Base-by-base conservation (phyloP, 2,888 invertebrate species). In the Mesorhabditis belari region DNA sequence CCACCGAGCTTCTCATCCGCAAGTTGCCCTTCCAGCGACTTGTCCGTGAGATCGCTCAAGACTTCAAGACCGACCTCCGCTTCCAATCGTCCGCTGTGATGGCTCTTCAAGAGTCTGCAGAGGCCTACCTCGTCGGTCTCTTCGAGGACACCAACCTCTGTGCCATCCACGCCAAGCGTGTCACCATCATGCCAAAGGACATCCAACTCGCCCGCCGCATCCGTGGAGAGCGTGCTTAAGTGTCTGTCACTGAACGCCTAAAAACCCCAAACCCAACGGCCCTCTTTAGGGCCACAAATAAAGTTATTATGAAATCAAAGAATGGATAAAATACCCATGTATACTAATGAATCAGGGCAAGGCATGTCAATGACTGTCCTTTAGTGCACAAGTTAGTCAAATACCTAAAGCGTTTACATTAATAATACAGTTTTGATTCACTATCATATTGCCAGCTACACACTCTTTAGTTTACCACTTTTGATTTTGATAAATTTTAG, bases 111-210 rank as follows among this genome's bases (percentile, higher is more conserved):
- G 92, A 92, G 60, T 64, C 74, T 21, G 63, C 89, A 77, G 91
- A 91, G 83, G 91, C 91, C n/a, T 91, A 91, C 83, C 85, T 92
- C 74, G 92, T 92, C 62, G 92, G 92, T 71, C 86, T 94, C 63
- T 93, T 94, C 84, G 93, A 93, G 87, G 93, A 78, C 85, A 93
- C 93, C 75, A 93, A 93, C 85, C 87, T 93, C 87, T 92, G 92
- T 85, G 93, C 92, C 73, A 92, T 93, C 83, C 93, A 94, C 81
- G 93, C 93, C 77, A 93, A 93, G 85, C 88, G 93, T 81, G 93
- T 93, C 62, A 94, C 93, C 71, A 93, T 93, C 84, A 93, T 93
- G 92, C 93, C 93, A 77, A 94, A 93, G 85, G 93, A 94, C 83
- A 93, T 94, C 81, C 92, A 93, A 85, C 86, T 94, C 83, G 93